phyloP scores from a whole-genome alignment of 64 coral and sea anemone genomes.

The Actinia tenebrosa region DNA sequence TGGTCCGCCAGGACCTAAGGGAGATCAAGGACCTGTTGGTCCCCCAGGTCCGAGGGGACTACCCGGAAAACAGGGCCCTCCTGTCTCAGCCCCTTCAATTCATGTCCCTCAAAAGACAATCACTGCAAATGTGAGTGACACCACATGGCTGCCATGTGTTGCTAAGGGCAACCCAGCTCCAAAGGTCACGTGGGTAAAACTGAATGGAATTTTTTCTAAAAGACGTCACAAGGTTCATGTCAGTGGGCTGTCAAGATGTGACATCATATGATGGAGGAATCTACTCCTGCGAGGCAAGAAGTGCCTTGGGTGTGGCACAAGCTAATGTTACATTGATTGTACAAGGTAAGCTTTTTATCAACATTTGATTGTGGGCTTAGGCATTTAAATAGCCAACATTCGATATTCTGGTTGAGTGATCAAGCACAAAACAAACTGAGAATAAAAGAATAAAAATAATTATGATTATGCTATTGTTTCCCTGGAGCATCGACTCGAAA shows the following conservation, averaged over 20 bases:
- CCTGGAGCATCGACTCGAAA: too few relatives aligned
- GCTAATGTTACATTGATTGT: slow-evolving; percentile 3
- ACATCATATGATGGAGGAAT: slow-evolving; percentile 24
- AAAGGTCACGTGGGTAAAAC: slow-evolving; percentile 37
- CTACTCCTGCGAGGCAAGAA: slow-evolving; percentile 40
- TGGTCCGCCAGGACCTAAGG: neutral
- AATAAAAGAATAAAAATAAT: too few relatives aligned
- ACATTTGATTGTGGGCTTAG: too few relatives aligned
- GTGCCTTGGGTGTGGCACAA: slow-evolving; percentile 14
- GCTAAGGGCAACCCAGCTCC: slow-evolving; percentile 42
- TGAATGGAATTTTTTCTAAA: slow-evolving; percentile 1
- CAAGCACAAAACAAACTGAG: too few relatives aligned
- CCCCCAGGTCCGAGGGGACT: slow-evolving; percentile 9
- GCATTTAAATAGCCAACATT: too few relatives aligned
- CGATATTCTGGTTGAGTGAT: too few relatives aligned
- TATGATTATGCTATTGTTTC: too few relatives aligned
- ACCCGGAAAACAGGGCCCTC: neutral
- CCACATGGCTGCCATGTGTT: slow-evolving; percentile 31
- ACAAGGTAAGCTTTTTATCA: neutral
- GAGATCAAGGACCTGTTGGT: neutral
- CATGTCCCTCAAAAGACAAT: neutral
- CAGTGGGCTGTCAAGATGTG: slow-evolving; percentile 14
- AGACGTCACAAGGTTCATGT: neutral
- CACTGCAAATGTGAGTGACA: slow-evolving; percentile 21
- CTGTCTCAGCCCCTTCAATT: neutral